Percentiles rank a stretch among this genome's conserved stretches.
Conservation (phyloP, 1,140 invertebrate genomes). For the Bombus balteatus region DNA sequence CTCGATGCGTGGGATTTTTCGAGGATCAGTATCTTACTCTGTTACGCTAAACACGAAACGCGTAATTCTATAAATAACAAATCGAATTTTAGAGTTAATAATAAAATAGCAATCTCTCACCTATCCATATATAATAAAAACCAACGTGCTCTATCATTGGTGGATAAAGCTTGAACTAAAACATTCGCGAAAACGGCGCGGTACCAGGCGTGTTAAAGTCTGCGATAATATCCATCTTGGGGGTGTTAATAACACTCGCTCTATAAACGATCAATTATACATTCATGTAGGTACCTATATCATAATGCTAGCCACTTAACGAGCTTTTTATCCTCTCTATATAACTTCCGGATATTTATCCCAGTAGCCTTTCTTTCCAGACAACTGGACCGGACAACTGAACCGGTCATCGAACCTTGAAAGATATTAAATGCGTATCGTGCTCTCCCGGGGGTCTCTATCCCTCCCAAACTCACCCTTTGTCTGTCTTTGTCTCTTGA, state of each 20-base stretch:
- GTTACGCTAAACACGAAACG: neutral
- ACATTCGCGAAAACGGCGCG: neutral
- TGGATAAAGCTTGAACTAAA: neutral
- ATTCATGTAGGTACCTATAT: slow-evolving; percentile 4
- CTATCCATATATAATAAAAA: neutral
- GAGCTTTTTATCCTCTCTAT: no score
- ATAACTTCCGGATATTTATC: no score
- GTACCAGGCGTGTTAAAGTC: no score
- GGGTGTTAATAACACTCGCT: neutral
- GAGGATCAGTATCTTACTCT: neutral
- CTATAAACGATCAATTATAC: slow-evolving; percentile 1
- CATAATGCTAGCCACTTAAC: neutral
- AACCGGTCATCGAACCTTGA: neutral
- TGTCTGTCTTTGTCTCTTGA: neutral
- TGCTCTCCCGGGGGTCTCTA: neutral
- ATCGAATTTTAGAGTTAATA: neutral
- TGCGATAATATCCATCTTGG: no score
- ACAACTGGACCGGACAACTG: no score
- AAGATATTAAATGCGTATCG: neutral
- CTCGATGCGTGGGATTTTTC: neutral
- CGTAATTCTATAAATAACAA: no score
- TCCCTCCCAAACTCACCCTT: neutral
- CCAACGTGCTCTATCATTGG: neutral
- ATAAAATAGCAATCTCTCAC: neutral
- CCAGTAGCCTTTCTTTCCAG: no score